Percentiles rank a stretch among this genome's conserved stretches.
Conservation (phyloP, 2,888 invertebrate genomes). For the Leptinotarsa juncta region DNA sequence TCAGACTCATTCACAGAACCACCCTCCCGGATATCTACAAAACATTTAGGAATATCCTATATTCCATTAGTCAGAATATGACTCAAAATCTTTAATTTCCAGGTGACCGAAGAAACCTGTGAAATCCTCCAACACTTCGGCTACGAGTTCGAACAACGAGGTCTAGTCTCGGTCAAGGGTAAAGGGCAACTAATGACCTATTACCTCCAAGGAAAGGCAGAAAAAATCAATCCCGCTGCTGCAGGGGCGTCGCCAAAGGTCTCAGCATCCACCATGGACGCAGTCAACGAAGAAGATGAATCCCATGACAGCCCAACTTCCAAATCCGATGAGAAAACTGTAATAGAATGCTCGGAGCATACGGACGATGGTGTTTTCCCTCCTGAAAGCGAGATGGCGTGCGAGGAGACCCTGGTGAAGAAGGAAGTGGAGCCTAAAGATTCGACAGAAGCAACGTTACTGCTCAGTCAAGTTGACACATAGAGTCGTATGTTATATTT, state of each 20-base stretch:
- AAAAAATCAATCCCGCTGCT: slow-evolving; percentile 62
- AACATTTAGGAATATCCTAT: too few relatives aligned
- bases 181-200: slow-evolving; percentile 97
- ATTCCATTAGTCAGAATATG: too few relatives aligned
- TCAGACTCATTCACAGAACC: too few relatives aligned
- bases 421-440: slow-evolving; percentile 59
- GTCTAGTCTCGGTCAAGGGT: slow-evolving; percentile 95
- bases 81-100: not conserved
- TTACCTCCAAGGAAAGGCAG: slow-evolving; percentile 78
- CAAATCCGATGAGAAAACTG: slow-evolving; percentile 63
- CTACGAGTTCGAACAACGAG: slow-evolving; percentile 93
- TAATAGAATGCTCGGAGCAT: slow-evolving; percentile 59
- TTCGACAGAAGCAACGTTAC: slow-evolving; percentile 59
- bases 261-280: slow-evolving; percentile 61
- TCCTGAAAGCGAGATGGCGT: slow-evolving; percentile 55
- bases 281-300: slow-evolving; percentile 65
- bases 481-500: not conserved
- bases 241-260: slow-evolving; percentile 59
- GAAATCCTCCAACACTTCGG: slow-evolving; percentile 89
- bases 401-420: slow-evolving; percentile 54
- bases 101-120: slow-evolving; percentile 95
- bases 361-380: slow-evolving; percentile 60
- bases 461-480: slow-evolving; percentile 54
- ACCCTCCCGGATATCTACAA: too few relatives aligned
- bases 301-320: slow-evolving; percentile 63